Percentiles rank a stretch among this genome's conserved stretches.
Conservation (phyloP, 2,797 vertebrate genomes). For the Bradypodion ventrale region DNA sequence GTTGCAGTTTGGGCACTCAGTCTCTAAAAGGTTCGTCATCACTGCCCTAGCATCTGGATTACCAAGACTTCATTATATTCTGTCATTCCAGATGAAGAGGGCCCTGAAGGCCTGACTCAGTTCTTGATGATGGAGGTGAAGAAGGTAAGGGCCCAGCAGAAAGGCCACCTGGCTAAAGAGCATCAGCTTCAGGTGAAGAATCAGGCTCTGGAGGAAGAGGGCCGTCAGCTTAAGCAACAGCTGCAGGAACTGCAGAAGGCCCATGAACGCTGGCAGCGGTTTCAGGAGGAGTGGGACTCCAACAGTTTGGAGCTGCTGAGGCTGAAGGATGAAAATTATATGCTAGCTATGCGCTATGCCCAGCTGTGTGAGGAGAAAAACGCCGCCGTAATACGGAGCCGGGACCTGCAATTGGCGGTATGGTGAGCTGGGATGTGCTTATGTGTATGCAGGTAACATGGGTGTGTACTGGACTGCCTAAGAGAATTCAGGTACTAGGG, state of each 20-base stretch:
- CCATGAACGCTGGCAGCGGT: conserved; percentile 83
- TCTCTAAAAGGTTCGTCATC: no score
- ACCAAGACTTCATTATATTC: not conserved
- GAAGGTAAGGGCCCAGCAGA: conserved; percentile 86
- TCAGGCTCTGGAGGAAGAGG: conserved; percentile 86
- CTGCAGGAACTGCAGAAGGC: conserved; percentile 83
- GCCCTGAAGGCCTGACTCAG: conserved; percentile 92
- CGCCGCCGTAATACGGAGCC: conserved; percentile 80
- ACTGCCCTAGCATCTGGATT: rapidly evolving
- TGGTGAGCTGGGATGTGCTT: not conserved
- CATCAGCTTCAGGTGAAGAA: conserved; percentile 88
- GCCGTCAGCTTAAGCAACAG: conserved; percentile 80
- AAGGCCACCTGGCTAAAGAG: conserved; percentile 83
- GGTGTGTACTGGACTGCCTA: not conserved
- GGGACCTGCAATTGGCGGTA: conserved; percentile 84
- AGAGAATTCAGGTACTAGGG: no score
- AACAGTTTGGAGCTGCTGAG: conserved; percentile 84
- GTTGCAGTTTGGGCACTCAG: no score
- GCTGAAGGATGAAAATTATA: conserved; percentile 89
- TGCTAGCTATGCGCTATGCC: conserved; percentile 91
- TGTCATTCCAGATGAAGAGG: conserved; percentile 86
- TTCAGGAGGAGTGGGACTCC: conserved; percentile 86
- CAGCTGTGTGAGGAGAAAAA: conserved; percentile 89
- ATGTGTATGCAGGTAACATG: rapidly evolving
- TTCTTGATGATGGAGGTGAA: conserved; percentile 93